Conservation (phyloP, 2,113 vertebrate genomes). For the Motacilla tschutschensis region DNA sequence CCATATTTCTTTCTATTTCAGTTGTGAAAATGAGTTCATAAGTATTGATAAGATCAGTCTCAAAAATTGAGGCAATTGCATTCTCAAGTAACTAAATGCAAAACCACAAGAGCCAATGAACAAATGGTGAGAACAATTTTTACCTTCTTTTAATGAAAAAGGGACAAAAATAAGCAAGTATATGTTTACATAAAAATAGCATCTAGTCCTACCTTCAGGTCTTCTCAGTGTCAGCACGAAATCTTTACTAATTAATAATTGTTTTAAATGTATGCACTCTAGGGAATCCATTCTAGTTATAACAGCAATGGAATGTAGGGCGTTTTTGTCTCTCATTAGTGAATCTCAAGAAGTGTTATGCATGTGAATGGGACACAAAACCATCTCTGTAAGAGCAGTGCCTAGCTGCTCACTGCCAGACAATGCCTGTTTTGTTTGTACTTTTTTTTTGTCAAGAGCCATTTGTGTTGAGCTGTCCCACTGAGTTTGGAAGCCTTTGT, state of each 20-base stretch:
- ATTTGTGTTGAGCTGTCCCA: slow-evolving; percentile 4
- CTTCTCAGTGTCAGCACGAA: background rate
- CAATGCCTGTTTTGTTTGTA: slow-evolving; percentile 38
- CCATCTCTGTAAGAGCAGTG: slow-evolving; percentile 37
- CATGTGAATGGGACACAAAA: slow-evolving; percentile 24
- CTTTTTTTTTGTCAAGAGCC: slow-evolving; percentile 14
- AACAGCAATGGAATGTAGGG: background rate
- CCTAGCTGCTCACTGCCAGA: slow-evolving; percentile 15
- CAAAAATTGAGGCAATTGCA: background rate
- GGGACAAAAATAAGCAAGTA: background rate
- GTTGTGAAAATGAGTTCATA: background rate
- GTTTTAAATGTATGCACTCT: background rate
- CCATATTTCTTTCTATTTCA: background rate
- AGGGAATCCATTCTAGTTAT: background rate
- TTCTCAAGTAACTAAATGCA: background rate
- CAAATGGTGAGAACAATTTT: background rate
- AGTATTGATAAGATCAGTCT: background rate
- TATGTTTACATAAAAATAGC: background rate
- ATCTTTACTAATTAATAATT: background rate
- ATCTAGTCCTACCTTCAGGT: background rate
- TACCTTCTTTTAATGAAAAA: background rate
- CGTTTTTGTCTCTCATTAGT: slow-evolving; percentile 2
- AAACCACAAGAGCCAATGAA: background rate
- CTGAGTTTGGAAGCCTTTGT: slow-evolving; percentile 22
- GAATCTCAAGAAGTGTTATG: slow-evolving; percentile 25